Evolutionary conservation across 2,797 vertebrate species (phyloP).

Genomic region (Meda fulgida): DNA sequence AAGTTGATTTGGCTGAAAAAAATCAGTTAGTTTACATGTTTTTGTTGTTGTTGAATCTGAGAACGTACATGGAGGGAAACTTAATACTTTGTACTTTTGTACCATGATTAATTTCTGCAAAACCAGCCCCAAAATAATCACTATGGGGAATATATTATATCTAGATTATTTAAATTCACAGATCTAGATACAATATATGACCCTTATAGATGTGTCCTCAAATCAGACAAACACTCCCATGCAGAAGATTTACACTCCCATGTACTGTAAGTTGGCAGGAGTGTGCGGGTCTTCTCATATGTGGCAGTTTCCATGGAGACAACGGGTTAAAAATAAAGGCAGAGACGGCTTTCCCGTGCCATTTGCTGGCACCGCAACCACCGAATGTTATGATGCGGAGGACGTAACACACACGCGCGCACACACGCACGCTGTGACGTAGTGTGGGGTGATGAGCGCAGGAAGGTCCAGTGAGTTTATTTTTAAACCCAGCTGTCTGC

Average conservation of each 20-base stretch:
- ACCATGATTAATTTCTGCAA: not conserved
- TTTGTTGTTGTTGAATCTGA: not conserved
- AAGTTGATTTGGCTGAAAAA: not conserved
- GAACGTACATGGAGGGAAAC: not conserved
- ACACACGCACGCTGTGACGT: slow-evolving; percentile 39
- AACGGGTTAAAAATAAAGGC: slow-evolving; percentile 61
- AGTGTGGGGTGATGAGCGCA: slow-evolving; percentile 19
- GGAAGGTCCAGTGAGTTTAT: slow-evolving; percentile 11
- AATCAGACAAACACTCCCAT: slow-evolving; percentile 16
- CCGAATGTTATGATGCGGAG: slow-evolving; percentile 54
- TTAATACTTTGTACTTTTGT: not conserved
- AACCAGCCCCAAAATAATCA: not conserved
- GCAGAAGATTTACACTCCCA: slow-evolving; percentile 45
- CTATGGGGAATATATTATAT: not conserved
- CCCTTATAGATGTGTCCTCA: not conserved
- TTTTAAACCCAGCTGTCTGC: slow-evolving; percentile 18
- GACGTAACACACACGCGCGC: slow-evolving; percentile 49
- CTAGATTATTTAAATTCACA: not conserved
- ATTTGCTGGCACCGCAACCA: slow-evolving; percentile 50
- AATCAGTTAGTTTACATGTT: not conserved
- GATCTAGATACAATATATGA: not conserved
- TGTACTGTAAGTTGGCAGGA: slow-evolving; percentile 22
- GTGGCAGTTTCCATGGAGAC: slow-evolving; percentile 71
- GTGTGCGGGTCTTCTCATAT: slow-evolving; percentile 49
- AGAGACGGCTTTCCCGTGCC: slow-evolving; percentile 60